phyloP scores from a whole-genome alignment of 2,888 invertebrate genomes.

The Plebejus argus region DNA sequence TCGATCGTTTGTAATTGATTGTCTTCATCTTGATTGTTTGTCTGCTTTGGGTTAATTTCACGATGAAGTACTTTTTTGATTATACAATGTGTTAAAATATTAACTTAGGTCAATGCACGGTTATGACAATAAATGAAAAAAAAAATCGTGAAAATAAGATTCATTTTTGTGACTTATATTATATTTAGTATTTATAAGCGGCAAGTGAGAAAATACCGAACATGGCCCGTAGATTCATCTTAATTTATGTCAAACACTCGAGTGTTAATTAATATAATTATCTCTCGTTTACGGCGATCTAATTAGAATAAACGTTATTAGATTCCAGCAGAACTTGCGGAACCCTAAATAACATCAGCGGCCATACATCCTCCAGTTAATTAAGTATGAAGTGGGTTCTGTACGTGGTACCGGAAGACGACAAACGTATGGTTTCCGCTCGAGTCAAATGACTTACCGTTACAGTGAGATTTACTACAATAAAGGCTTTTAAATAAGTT shows the following conservation, averaged over 20 bases:
- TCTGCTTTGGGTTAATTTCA: too few relatives aligned
- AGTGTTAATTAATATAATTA: conserved; percentile 12
- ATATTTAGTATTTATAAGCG: not conserved
- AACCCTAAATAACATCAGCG: conserved; percentile 18
- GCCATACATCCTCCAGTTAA: conserved; percentile 8
- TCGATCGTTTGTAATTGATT: too few relatives aligned
- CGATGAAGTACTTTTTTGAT: too few relatives aligned
- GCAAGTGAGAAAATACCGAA: not conserved
- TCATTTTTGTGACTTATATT: too few relatives aligned
- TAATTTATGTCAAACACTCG: not conserved
- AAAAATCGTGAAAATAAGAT: too few relatives aligned
- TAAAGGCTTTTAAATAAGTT: not conserved
- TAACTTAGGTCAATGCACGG: too few relatives aligned
- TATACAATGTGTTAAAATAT: too few relatives aligned
- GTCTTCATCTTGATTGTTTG: too few relatives aligned
- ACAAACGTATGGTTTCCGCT: conserved; percentile 27
- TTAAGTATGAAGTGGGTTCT: conserved; percentile 22
- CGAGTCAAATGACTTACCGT: conserved; percentile 9
- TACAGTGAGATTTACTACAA: not conserved
- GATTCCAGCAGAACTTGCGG: conserved; percentile 9
- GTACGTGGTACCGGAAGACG: conserved; percentile 16
- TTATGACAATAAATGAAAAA: too few relatives aligned
- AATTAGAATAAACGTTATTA: conserved; percentile 2
- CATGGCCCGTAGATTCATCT: not conserved
- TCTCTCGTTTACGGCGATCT: not conserved